Base-by-base conservation (phyloP, 2,113 vertebrate genomes). In the Spermophilus dauricus region DNA sequence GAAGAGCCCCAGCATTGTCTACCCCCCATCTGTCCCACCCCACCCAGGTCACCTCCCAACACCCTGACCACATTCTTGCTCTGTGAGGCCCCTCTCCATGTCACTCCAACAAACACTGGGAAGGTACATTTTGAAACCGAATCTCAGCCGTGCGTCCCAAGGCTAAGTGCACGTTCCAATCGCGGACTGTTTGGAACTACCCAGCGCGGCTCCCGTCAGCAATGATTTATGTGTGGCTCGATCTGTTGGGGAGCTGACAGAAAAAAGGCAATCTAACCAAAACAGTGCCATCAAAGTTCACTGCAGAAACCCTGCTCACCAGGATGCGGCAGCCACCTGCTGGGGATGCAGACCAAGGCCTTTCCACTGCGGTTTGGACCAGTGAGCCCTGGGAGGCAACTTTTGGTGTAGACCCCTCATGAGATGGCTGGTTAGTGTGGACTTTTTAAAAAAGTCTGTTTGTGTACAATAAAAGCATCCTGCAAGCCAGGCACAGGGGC, bases 121-220 rank as follows among this genome's bases (percentile, higher is more conserved):
- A 81, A 77, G 37, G 73, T 12, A 28, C 67, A 2, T 51, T 34
- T 28, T 73, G 37, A 61, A 17, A n/a, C 22, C 2, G 32, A 83
- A 48, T 24, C 12, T 18, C 24, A 76, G 65, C 42, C 53, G 0
- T 0, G 1, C 0, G n/a, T n/a, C 67, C 22, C 78, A 22, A 2
- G 11, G 76, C 39, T 10, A 6, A 22, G 34, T 0, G 30, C 42
- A 85, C 65, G 1, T 2, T 11, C 5, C 39, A 51, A 18, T 75
- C 39, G 1, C 5, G 1, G 1, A 24, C 4, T 24, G 63, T 42
- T 34, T 16, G 34, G n/a, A 86, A 58, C 30, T 34, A 30, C n/a
- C 34, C 22, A 10, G 14, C 4, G 20, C 30, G 8, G 24, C 37
- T 73, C 93, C 20, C 42, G 20, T 78, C 3, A 51, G 85, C 12